Evolutionary conservation across 2,797 vertebrate genomes (phyloP).

Genomic region (Brachyalestes nurse): DNA sequence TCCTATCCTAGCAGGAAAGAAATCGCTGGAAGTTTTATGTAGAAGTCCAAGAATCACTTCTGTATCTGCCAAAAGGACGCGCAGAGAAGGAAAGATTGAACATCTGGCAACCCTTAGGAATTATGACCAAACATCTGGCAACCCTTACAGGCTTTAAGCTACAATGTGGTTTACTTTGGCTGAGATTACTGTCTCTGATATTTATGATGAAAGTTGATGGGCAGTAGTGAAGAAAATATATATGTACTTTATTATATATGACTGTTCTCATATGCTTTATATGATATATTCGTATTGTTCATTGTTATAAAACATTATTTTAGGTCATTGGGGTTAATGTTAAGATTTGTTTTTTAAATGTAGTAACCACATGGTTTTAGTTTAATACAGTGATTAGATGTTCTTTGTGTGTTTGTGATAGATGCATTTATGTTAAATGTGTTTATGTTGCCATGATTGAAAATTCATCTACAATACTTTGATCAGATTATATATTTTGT

Average conservation of each 20-base stretch:
- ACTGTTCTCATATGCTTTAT: not conserved
- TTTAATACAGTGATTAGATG: too few species aligned
- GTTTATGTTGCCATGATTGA: not conserved
- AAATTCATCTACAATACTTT: not conserved
- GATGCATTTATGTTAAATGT: not conserved
- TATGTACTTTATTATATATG: not conserved
- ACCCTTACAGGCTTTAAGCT: not conserved
- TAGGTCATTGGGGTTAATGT: too few species aligned
- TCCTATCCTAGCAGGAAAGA: not conserved
- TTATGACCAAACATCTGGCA: conserved; percentile 36
- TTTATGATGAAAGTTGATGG: not conserved
- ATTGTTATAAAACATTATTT: not conserved
- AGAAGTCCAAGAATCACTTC: conserved; percentile 16
- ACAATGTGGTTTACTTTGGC: conserved; percentile 7
- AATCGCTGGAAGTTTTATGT: not conserved
- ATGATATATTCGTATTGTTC: not conserved
- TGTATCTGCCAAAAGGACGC: conserved; percentile 22
- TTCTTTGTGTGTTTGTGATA: too few species aligned
- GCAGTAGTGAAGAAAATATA: not conserved
- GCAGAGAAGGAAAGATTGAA: conserved; percentile 18
- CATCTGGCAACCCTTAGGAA: conserved; percentile 25
- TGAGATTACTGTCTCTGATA: conserved; percentile 6
- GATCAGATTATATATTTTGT: not conserved
- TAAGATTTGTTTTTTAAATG: too few species aligned
- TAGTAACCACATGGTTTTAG: too few species aligned